These are phyloP conservation scores for Euzetes globulus DNA, from an alignment of 2,888 invertebrate species.

Conservation along the genomic window DNA sequence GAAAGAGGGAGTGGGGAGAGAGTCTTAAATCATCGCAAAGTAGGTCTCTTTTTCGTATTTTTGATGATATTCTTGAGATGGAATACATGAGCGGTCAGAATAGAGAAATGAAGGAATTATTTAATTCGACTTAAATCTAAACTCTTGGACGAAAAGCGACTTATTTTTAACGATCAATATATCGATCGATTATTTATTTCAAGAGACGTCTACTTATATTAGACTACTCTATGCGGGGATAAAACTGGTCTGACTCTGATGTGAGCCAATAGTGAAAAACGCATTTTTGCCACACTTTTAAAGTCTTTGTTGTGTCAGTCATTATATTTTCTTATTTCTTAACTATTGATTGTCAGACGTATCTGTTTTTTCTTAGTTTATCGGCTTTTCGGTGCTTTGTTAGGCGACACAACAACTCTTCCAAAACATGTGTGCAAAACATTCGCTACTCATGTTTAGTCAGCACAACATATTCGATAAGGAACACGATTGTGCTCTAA, in stretches of 20 bases:
- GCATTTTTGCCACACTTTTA: conserved; percentile 25
- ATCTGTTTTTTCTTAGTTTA: conserved; percentile 7
- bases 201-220: conserved; percentile 26
- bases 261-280: conserved; percentile 7
- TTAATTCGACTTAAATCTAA: background rate
- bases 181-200: conserved; percentile 28
- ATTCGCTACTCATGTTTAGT: background rate
- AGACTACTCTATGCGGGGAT: background rate
- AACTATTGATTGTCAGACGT: conserved; percentile 8
- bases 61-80: too few relatives aligned
- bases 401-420: background rate
- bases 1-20: too few relatives aligned
- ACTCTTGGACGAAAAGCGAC: background rate
- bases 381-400: background rate
- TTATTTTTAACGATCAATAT: conserved; percentile 23
- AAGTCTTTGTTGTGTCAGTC: conserved; percentile 11
- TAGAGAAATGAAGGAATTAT: conserved; percentile 10
- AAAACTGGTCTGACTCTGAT: background rate
- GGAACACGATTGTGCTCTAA: background rate
- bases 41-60: background rate
- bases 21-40: background rate
- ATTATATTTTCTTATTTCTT: conserved; percentile 21
- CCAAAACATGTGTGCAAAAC: conserved; percentile 17
- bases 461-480: background rate
- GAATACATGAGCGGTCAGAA: background rate